Percentiles rank a stretch among this genome's conserved stretches.
Conservation (phyloP, 2,797 vertebrate species). For the Nannoperca australis region DNA sequence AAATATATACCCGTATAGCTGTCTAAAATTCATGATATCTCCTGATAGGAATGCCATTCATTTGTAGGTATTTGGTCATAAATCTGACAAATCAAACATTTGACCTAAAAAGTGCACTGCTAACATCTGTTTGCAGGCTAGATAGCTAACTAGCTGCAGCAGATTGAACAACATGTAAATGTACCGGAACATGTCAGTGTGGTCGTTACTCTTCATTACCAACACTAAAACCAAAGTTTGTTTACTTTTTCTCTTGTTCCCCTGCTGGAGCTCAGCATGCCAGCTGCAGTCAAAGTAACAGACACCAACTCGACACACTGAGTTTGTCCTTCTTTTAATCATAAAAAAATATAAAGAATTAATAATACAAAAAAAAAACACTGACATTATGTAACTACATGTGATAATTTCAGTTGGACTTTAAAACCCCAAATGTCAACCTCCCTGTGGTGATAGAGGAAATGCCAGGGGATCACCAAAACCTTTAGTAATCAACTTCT, state of each 20-base stretch:
- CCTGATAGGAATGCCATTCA: background rate
- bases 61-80: background rate
- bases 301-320: background rate
- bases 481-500: background rate
- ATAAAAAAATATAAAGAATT: background rate
- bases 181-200: background rate
- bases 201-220: background rate
- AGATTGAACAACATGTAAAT: background rate
- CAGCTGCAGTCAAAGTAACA: conserved; percentile 3
- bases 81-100: background rate
- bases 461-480: background rate
- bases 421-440: conserved; percentile 1
- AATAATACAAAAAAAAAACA: background rate
- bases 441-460: background rate
- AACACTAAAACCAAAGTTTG: no score
- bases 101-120: background rate
- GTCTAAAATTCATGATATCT: background rate
- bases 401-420: background rate
- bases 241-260: background rate
- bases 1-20: no score
- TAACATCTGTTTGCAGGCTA: no score
- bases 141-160: background rate
- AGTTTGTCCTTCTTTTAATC: background rate
- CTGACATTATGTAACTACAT: background rate
- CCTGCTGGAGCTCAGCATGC: background rate